Evolutionary conservation across 2,797 vertebrate genomes (phyloP).

Genomic region (Bradypus variegatus): DNA sequence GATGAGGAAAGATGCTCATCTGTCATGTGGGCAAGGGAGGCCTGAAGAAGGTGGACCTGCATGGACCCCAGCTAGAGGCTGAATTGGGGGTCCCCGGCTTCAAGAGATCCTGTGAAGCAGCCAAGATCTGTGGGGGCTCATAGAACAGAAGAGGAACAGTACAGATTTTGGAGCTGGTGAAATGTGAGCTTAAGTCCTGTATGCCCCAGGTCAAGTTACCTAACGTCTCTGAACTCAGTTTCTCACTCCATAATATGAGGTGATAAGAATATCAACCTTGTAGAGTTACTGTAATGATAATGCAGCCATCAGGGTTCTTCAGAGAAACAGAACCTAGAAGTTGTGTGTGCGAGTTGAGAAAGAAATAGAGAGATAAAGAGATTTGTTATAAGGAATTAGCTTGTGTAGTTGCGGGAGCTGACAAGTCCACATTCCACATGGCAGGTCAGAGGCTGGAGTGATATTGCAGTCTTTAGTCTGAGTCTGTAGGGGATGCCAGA

Average conservation of each 20-base stretch:
- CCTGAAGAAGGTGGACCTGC: neutral
- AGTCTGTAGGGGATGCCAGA: no score
- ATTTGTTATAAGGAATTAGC: no score
- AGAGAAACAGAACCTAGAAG: no score
- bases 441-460: no score
- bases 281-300: neutral
- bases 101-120: neutral
- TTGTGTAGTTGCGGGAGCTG: no score
- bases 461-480: no score
- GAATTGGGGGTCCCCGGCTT: neutral
- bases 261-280: neutral
- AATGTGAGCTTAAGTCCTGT: neutral
- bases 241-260: neutral
- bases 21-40: slow-evolving; percentile 59
- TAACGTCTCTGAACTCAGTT: neutral
- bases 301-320: no score
- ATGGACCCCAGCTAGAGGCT: neutral
- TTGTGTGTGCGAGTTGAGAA: no score
- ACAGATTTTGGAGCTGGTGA: neutral
- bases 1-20: slow-evolving; percentile 65
- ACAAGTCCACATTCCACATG: no score
- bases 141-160: neutral
- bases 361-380: no score
- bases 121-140: neutral
- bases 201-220: neutral